Evolutionary conservation across 2,113 vertebrate genomes (phyloP), one percentile per base, ranked within the genome.

Genomic region (Clarias macrocephalus): DNA sequence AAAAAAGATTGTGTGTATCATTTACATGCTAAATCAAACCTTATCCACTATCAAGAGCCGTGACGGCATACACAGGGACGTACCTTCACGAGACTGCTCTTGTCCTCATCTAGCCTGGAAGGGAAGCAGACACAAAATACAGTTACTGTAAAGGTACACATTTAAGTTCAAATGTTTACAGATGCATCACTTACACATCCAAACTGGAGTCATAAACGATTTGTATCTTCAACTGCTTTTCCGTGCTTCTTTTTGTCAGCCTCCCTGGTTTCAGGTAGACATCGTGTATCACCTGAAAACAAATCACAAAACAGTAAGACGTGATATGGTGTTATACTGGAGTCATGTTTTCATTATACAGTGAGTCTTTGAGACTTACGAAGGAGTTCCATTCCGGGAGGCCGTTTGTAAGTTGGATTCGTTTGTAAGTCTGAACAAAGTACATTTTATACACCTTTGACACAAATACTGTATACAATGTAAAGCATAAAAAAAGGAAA

Each of bases 61-160:
- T 76, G 62, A 86, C n/a, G 10, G 23, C 25, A 80, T 3, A 48
- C 33, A 52, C 52, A 11, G 18, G 65, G 62, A 82, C 93, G 86
- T 96, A 99, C 98, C 97, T 97, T 99, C 81, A 99, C 96, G 76
- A 99, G 97, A 16, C 95, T 92, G 80, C 95, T 96, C 93, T 98
- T 96, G 93, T 96, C 96, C 82, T 95, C 94, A 28, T 95, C 91
- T 88, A 99, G 95, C 70, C 98, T 99, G 87, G 37, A 12, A 37
- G 82, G 2, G 63, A 84, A 88, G 52, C 15, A 73, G 59, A 85
- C 25, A 62, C 25, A 87, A 48, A 62, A 65, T 77, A 62, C 11
- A 88, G 33, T 73, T 25, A 89, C 30, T 76, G 18, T 48, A 80
- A 25, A 81, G 23, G 59, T 48, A 83, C 1, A 85, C 18, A 57